phyloP scores from a whole-genome alignment of 2,113 vertebrate genomes.

The Bungarus multicinctus region DNA sequence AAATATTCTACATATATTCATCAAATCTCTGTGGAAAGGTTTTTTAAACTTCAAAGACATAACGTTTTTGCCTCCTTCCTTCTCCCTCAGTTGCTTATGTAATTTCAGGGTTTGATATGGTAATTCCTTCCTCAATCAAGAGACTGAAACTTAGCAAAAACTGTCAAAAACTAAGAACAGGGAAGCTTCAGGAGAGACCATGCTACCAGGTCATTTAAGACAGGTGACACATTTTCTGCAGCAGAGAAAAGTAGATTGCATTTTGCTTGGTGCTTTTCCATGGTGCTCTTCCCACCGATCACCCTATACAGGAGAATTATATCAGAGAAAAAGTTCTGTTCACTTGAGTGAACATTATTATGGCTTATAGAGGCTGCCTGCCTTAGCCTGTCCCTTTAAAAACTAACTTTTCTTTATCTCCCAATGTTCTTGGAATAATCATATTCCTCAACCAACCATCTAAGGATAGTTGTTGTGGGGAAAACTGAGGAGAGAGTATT shows the following conservation, averaged over 20 bases:
- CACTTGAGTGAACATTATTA: background rate
- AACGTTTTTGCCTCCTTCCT: background rate
- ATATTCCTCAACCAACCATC: background rate
- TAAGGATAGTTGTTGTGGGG: background rate
- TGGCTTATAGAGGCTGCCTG: background rate
- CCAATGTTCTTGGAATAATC: background rate
- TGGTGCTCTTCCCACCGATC: background rate
- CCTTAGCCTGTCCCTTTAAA: background rate
- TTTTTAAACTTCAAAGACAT: background rate
- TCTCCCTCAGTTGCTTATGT: background rate
- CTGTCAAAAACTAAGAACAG: background rate
- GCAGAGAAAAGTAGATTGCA: background rate
- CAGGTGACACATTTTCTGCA: background rate
- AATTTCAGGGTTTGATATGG: background rate
- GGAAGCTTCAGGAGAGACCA: background rate
- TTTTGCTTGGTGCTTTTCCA: background rate
- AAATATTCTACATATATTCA: background rate
- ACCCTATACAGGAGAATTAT: background rate
- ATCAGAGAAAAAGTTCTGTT: background rate
- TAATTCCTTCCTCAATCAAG: background rate
- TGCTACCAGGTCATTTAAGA: background rate
- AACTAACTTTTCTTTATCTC: background rate
- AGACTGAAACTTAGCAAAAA: background rate
- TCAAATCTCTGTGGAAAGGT: background rate
- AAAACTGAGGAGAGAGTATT: background rate